These are phyloP conservation scores for Cerastis rubricosa DNA, from an alignment of 2,888 invertebrate genomes.

Conservation along the genomic window DNA sequence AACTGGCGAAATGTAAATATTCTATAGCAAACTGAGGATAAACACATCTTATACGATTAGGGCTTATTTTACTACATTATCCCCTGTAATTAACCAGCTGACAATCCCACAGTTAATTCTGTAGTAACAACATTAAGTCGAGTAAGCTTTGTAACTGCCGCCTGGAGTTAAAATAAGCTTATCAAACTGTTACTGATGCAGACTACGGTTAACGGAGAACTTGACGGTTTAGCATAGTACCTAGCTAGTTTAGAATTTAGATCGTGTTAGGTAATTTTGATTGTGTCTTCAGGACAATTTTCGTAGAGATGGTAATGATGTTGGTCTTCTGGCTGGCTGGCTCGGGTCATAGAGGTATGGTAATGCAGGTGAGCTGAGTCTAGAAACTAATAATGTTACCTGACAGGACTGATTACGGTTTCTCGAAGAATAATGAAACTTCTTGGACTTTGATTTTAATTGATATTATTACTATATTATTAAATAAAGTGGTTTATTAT, in stretches of 20 bases:
- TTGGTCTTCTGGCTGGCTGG: background rate
- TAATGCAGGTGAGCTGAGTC: background rate
- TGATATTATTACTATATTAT: no score
- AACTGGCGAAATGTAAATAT: background rate
- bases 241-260: slow-evolving; percentile 26
- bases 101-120: slow-evolving; percentile 42
- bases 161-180: slow-evolving; percentile 59
- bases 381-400: background rate
- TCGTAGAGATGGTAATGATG: background rate
- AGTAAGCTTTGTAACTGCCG: slow-evolving; percentile 40
- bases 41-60: background rate
- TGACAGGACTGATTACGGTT: background rate
- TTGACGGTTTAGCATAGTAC: slow-evolving; percentile 43
- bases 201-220: slow-evolving; percentile 35
- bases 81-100: slow-evolving; percentile 32
- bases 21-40: background rate
- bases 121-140: slow-evolving; percentile 39
- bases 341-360: background rate
- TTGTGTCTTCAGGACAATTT: background rate
- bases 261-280: slow-evolving; percentile 4
- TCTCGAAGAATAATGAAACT: background rate
- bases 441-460: background rate
- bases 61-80: slow-evolving; percentile 9
- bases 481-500: no score
- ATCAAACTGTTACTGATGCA: slow-evolving; percentile 59